Base-by-base conservation (phyloP, 2,888 invertebrate genomes). In the Rhorus exstirpatorius region DNA sequence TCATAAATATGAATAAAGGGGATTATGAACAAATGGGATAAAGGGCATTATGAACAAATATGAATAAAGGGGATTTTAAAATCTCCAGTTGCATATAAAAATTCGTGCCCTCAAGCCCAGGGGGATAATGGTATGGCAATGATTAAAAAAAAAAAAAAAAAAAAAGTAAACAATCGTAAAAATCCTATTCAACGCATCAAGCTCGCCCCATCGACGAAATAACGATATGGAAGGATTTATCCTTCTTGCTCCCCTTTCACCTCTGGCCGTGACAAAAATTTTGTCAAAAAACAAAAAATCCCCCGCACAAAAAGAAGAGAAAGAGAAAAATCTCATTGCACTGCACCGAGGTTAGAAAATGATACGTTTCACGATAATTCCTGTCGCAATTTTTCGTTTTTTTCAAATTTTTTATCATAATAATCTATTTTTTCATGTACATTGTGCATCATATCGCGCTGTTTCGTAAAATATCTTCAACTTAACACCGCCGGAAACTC, bases 161-260 rank as follows among this genome's bases (percentile, higher is more conserved):
- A 55, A 74, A 70, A 60, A 41, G 61, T n/a, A 49, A 61, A 75
- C 79, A 81, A 79, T 63, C 77, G 53, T 12, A 81, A 86, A 86
- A 84, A 84, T 86, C 82, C 84, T 38, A 81, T 85, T 86, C 80
- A 84, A 82, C 61, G 41, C 17, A 83, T 79, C 68, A n/a, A 44
- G 46, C 77, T 81, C 86, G 81, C 86, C 86, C 86, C 84, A 85
- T 85, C 85, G 84, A 77, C 38, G 67, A 86, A 86, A 83, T 85
- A 86, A 85, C n/a, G n/a, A 77, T 81, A 79, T 77, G 58, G 80
- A 86, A 84, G 83, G 81, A 85, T 85, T 84, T 83, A 6, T 10
- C 53, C 75, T 60, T 31, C 41, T 68, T 46, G 12, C 21, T 7
- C 21, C 24, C n/a, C 41, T 0, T 12, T 49, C 41, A 1, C 61